Evolutionary conservation across 2,797 vertebrate species (phyloP).

Genomic region (Eurystomus glaucurus): DNA sequence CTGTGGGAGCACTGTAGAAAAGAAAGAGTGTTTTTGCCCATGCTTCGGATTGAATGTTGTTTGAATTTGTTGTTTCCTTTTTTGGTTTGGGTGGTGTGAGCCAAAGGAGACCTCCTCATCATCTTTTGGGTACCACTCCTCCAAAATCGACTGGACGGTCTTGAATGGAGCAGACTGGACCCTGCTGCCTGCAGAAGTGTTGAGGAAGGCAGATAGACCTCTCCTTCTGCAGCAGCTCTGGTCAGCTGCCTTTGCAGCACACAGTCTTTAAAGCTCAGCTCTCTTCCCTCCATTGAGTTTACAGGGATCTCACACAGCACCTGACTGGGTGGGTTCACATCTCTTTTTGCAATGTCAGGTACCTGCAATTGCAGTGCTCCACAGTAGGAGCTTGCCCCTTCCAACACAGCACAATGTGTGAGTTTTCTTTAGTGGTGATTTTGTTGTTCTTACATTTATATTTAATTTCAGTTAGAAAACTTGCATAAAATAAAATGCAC

Average conservation of each 20-base stretch:
- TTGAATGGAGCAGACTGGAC: neutral
- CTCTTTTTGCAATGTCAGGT: neutral
- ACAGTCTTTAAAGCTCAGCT: neutral
- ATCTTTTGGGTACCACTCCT: neutral
- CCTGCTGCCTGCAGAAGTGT: neutral
- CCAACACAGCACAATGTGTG: rapidly evolving
- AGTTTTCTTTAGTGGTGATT: neutral
- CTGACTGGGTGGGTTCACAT: neutral
- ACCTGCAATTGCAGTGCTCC: neutral
- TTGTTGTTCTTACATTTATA: neutral
- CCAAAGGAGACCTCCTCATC: neutral
- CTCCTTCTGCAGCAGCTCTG: neutral
- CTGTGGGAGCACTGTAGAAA: neutral
- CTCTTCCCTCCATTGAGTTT: neutral
- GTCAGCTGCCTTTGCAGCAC: neutral
- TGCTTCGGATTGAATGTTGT: neutral
- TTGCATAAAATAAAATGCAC: neutral
- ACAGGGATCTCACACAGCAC: neutral
- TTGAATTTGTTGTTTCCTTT: neutral
- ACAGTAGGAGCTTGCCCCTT: neutral
- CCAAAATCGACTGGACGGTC: neutral
- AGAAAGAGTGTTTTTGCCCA: rapidly evolving
- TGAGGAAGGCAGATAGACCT: neutral
- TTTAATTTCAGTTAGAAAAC: neutral
- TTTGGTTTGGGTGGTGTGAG: neutral